Percentiles rank a stretch among this genome's conserved stretches.
These are phyloP conservation scores for Osmoderma eremita DNA, from an alignment of 2,888 invertebrate genomes.

Conservation along the genomic window DNA sequence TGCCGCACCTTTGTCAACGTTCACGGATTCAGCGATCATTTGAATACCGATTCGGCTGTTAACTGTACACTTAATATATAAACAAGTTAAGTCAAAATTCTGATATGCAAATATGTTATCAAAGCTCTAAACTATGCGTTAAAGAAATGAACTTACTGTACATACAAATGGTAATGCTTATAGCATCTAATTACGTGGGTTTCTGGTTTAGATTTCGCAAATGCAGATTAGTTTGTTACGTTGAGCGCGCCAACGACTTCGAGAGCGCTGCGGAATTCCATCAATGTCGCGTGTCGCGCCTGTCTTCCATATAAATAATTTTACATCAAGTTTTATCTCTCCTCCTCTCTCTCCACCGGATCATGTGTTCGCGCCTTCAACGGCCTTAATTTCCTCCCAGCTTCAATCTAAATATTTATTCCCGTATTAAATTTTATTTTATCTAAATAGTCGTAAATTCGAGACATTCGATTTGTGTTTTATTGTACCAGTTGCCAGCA, in stretches of 20 bases:
- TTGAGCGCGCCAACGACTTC: not conserved
- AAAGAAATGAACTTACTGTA: too few species aligned
- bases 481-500: not conserved
- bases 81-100: too few species aligned
- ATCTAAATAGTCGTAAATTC: constrained; percentile 14
- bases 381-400: constrained; percentile 11
- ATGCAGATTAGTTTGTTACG: constrained; percentile 17
- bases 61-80: too few species aligned
- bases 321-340: too few species aligned
- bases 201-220: constrained; percentile 24
- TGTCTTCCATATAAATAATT: constrained; percentile 15
- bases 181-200: not conserved
- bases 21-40: too few species aligned
- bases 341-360: not conserved
- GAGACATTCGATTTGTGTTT: not conserved
- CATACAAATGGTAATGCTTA: too few species aligned
- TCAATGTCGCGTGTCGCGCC: constrained; percentile 16
- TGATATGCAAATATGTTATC: too few species aligned
- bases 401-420: constrained; percentile 21
- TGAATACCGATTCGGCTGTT: too few species aligned
- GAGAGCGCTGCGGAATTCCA: constrained; percentile 14
- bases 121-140: too few species aligned
- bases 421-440: constrained; percentile 20
- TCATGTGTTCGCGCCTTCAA: constrained; percentile 16
- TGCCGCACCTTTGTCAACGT: too few species aligned